Evolutionary conservation across 2,113 vertebrate genomes (phyloP).

Genomic region (Cyrtonyx montezumae): DNA sequence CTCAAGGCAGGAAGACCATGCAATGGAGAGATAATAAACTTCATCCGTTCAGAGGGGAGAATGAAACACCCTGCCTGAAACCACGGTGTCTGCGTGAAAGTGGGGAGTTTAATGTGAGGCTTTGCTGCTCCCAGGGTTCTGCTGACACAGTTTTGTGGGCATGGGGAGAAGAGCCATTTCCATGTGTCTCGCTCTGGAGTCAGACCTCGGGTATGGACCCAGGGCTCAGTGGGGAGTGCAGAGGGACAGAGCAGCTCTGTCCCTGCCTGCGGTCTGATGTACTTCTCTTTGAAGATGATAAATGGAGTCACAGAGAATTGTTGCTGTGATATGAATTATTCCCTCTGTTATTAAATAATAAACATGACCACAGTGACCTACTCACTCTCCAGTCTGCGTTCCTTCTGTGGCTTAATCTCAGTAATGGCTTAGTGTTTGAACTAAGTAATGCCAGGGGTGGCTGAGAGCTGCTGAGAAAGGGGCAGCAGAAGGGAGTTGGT

Average conservation of each 20-base stretch:
- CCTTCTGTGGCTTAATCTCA: conserved; percentile 54
- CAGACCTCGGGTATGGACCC: background rate
- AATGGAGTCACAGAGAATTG: background rate
- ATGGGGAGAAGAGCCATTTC: background rate
- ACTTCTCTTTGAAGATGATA: conserved; percentile 41
- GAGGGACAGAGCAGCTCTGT: background rate
- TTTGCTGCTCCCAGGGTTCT: background rate
- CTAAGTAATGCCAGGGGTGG: background rate
- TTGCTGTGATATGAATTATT: conserved; percentile 63
- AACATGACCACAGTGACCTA: conserved; percentile 43
- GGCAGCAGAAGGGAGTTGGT: background rate
- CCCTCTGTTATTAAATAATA: conserved; percentile 68
- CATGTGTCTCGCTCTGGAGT: background rate
- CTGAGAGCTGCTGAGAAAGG: background rate
- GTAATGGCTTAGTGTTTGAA: conserved; percentile 58
- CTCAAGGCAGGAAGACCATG: background rate
- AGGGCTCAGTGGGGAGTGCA: background rate
- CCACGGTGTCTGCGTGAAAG: background rate
- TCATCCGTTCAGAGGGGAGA: background rate
- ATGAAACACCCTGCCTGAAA: background rate
- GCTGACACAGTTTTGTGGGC: background rate
- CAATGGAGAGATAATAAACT: background rate
- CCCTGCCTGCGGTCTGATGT: background rate
- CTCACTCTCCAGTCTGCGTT: conserved; percentile 43
- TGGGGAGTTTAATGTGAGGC: background rate